Evolutionary conservation across 2,888 invertebrate genomes (phyloP).

Genomic region (Amphipoea lucens): DNA sequence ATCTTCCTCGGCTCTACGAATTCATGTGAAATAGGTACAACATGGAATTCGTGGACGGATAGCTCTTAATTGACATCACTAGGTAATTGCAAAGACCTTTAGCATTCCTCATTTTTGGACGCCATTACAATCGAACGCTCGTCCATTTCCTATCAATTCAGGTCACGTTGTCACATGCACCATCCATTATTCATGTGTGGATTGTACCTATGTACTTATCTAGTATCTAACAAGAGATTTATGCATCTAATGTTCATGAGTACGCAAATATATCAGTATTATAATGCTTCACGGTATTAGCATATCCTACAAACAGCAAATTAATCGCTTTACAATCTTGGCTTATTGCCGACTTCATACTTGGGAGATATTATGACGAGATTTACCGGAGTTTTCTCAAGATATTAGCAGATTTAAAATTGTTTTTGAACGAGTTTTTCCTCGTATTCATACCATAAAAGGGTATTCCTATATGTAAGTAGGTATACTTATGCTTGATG

Average conservation of each 20-base stretch:
- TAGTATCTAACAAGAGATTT: conserved; percentile 31
- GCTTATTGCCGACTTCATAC: conserved; percentile 37
- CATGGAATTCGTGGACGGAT: conserved; percentile 17
- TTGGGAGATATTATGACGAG: conserved; percentile 8
- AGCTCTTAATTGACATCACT: conserved; percentile 41
- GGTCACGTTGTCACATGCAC: conserved; percentile 76
- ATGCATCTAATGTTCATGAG: conserved; percentile 40
- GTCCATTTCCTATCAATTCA: conserved; percentile 78
- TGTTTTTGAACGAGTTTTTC: conserved; percentile 14
- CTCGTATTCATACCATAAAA: not conserved
- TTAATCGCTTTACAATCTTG: conserved; percentile 43
- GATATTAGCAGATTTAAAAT: conserved; percentile 8
- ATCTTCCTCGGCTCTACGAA: not conserved
- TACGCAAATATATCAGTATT: conserved; percentile 44
- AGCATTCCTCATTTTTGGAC: conserved; percentile 56
- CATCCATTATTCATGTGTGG: conserved; percentile 69
- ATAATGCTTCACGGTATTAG: conserved; percentile 29
- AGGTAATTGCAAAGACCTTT: conserved; percentile 46
- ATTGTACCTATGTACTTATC: conserved; percentile 40
- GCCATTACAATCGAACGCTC: conserved; percentile 60
- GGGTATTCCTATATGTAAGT: not conserved
- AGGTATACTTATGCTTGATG: not conserved
- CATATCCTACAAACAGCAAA: conserved; percentile 38
- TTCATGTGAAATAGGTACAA: conserved; percentile 2
- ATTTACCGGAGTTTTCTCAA: conserved; percentile 23